phyloP scores from a whole-genome alignment of 2,113 vertebrate genomes.

The Cryptomyrus ogoouensis region DNA sequence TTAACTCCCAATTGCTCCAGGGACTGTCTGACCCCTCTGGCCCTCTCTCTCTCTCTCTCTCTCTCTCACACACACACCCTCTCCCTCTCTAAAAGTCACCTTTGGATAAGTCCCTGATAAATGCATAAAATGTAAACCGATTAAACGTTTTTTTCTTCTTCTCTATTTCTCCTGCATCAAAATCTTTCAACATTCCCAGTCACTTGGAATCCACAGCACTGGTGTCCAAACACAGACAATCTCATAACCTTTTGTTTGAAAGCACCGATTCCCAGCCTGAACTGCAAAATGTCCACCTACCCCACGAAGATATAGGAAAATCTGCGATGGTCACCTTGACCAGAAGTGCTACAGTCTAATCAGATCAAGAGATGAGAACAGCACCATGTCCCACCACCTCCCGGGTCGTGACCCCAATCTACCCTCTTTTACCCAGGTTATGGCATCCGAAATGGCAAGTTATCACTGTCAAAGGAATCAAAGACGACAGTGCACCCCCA shows the following conservation, averaged over 20 bases:
- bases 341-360: background rate
- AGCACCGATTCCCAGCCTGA: background rate
- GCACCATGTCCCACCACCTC: background rate
- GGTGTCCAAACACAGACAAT: background rate
- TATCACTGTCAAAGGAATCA: background rate
- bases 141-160: background rate
- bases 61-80: too few species aligned
- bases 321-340: background rate
- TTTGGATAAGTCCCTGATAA: background rate
- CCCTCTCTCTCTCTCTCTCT: too few species aligned
- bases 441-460: background rate
- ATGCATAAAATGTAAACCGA: background rate
- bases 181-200: background rate
- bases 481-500: background rate
- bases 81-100: too few species aligned
- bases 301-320: background rate
- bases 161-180: background rate
- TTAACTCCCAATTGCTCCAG: background rate
- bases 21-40: background rate
- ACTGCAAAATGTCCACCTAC: background rate
- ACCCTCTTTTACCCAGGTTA: background rate
- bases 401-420: background rate
- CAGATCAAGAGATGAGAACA: background rate
- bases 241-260: background rate
- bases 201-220: background rate